Percentiles rank a stretch among this genome's conserved stretches.
Conservation (phyloP, 2,797 vertebrate species). For the Crenuchus spilurus region DNA sequence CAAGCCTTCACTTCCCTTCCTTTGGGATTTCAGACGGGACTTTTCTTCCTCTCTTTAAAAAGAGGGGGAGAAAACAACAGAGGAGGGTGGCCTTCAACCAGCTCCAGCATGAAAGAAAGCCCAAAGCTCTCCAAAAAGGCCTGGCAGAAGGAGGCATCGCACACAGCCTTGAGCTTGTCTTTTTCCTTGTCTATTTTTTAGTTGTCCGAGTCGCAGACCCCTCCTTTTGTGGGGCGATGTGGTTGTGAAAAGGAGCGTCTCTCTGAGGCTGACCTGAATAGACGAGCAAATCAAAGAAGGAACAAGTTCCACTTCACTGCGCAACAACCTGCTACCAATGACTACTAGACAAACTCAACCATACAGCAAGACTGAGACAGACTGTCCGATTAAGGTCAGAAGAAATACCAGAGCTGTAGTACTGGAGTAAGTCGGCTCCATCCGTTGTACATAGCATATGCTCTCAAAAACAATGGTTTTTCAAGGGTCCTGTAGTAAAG, state of each 20-base stretch:
- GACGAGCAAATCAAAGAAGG: slow-evolving; percentile 70
- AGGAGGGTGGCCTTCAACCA: slow-evolving; percentile 69
- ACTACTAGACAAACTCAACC: too few species aligned
- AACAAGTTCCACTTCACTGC: slow-evolving; percentile 60
- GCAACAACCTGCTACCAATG: slow-evolving; percentile 44
- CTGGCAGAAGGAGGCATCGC: slow-evolving; percentile 60
- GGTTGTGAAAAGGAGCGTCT: slow-evolving; percentile 29
- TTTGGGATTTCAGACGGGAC: slow-evolving; percentile 68
- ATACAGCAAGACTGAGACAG: not conserved
- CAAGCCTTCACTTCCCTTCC: slow-evolving; percentile 62
- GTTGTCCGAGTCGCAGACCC: slow-evolving; percentile 44
- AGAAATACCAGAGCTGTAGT: too few species aligned
- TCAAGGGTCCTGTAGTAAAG: too few species aligned
- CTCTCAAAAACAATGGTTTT: too few species aligned
- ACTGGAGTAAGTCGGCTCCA: too few species aligned
- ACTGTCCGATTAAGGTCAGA: not conserved
- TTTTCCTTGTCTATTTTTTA: slow-evolving; percentile 21
- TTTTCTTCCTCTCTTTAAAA: slow-evolving; percentile 74
- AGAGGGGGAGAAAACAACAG: slow-evolving; percentile 59
- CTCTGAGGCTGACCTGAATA: slow-evolving; percentile 70
- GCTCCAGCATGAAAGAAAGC: slow-evolving; percentile 43
- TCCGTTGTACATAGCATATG: too few species aligned
- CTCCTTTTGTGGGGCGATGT: slow-evolving; percentile 70
- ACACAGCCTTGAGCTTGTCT: slow-evolving; percentile 47
- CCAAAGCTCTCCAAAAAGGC: slow-evolving; percentile 49